Evolutionary conservation across 53 echinoderm and acorn worm genomes (phyloP).

Genomic region (Holothuria leucospilota): DNA sequence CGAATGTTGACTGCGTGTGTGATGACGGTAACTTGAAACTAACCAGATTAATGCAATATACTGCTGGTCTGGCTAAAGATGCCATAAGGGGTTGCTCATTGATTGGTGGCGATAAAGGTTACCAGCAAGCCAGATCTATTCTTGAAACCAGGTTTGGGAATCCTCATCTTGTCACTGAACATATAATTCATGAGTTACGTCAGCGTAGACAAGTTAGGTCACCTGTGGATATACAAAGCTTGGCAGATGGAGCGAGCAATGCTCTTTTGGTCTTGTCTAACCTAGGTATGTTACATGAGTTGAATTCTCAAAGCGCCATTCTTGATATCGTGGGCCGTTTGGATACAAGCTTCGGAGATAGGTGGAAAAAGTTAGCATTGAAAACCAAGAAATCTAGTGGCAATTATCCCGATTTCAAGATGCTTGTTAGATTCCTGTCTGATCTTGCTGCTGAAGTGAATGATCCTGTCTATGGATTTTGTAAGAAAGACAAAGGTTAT

Average conservation of each 20-base stretch:
- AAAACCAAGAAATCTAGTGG: conserved; percentile 19
- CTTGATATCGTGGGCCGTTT: conserved; percentile 32
- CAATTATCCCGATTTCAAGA: conserved; percentile 17
- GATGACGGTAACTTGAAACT: conserved; percentile 55
- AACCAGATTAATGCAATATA: conserved; percentile 53
- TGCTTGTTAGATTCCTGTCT: conserved; percentile 23
- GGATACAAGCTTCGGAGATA: conserved; percentile 18
- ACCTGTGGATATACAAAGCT: conserved; percentile 36
- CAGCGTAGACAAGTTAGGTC: conserved; percentile 31
- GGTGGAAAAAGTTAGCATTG: conserved; percentile 36
- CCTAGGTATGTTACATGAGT: background rate
- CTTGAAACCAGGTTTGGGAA: conserved; percentile 52
- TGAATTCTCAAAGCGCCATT: conserved; percentile 41
- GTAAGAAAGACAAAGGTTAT: conserved; percentile 9
- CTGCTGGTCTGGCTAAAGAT: conserved; percentile 48
- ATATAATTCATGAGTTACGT: conserved; percentile 12
- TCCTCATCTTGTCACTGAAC: conserved; percentile 52
- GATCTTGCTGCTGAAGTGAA: conserved; percentile 36
- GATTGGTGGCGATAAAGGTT: conserved; percentile 38
- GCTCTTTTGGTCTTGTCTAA: conserved; percentile 9
- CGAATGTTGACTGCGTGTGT: conserved; percentile 44
- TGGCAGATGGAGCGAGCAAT: conserved; percentile 36
- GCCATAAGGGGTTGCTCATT: conserved; percentile 53
- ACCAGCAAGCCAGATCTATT: conserved; percentile 43
- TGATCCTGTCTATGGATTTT: conserved; percentile 48